A percentile compares a stretch with the other conserved stretches of the same genome.
phyloP scores from a whole-genome alignment of 2,797 vertebrate species.

The Syngnathus rostellatus region DNA sequence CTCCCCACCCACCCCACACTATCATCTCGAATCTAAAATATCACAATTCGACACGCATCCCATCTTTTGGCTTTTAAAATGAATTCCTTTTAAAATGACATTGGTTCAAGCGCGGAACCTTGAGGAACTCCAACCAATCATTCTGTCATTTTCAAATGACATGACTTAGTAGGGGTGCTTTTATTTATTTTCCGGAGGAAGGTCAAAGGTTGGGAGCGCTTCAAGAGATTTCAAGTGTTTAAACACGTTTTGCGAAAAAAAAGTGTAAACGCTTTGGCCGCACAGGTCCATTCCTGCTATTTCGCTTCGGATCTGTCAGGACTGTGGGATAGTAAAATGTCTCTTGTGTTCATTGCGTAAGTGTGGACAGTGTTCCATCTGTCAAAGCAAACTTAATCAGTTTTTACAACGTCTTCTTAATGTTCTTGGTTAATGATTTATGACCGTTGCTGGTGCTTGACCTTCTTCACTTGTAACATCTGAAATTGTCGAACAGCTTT shows the following conservation, averaged over 20 bases:
- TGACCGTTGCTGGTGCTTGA: not conserved
- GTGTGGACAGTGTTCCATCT: not conserved
- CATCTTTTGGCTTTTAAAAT: not conserved
- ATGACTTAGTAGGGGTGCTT: not conserved
- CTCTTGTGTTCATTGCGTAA: conserved; percentile 1
- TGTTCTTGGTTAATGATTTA: not conserved
- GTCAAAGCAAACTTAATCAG: not conserved
- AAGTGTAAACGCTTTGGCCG: not conserved
- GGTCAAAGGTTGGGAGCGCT: not conserved
- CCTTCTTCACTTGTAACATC: not conserved
- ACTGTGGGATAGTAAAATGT: conserved; percentile 5
- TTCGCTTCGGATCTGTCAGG: conserved; percentile 12
- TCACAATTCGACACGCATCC: not conserved
- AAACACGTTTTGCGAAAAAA: not conserved
- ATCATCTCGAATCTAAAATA: too few species aligned
- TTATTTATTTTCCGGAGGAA: not conserved
- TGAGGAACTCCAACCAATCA: not conserved
- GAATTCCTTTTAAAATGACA: not conserved
- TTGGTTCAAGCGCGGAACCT: not conserved
- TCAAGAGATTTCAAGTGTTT: not conserved
- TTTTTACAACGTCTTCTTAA: not conserved
- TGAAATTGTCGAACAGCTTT: not conserved
- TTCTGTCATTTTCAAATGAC: not conserved
- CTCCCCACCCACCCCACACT: too few species aligned
- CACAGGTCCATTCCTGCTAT: conserved; percentile 16